phyloP scores from a whole-genome alignment of 2,113 vertebrate species.

The Serilophus lunatus region DNA sequence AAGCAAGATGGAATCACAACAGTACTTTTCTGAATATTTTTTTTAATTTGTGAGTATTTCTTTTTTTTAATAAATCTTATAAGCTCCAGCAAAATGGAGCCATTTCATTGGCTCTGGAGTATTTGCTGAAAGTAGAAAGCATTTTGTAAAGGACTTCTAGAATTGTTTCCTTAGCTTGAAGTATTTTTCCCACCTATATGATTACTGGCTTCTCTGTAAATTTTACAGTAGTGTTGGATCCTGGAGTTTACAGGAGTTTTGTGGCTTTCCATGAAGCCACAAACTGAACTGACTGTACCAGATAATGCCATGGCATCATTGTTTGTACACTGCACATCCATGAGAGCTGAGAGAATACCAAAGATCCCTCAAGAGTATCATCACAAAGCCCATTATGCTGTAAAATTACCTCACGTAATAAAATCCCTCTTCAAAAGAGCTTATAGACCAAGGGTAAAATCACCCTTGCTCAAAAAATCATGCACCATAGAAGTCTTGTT shows the following conservation, averaged over 20 bases:
- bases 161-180: not conserved
- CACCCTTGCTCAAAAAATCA: not conserved
- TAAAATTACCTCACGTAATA: not conserved
- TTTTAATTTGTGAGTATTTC: not conserved
- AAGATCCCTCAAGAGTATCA: not conserved
- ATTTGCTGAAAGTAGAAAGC: not conserved
- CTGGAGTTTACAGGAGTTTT: not conserved
- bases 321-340: not conserved
- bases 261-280: not conserved
- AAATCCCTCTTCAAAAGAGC: not conserved
- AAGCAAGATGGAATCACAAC: not conserved
- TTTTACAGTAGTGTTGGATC: not conserved
- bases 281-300: not conserved
- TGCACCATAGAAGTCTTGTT: not conserved
- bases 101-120: not conserved
- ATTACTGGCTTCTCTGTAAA: not conserved
- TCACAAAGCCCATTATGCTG: not conserved
- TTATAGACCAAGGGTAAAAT: not conserved
- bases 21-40: not conserved
- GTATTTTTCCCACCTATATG: not conserved
- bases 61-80: no score
- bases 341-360: not conserved
- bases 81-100: not conserved
- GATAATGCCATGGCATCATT: rapidly evolving
- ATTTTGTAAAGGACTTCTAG: not conserved